Percentiles rank a stretch among this genome's conserved stretches.
Evolutionary conservation across 1,140 invertebrate species (phyloP).

Genomic region (Drosophila subobscura): DNA sequence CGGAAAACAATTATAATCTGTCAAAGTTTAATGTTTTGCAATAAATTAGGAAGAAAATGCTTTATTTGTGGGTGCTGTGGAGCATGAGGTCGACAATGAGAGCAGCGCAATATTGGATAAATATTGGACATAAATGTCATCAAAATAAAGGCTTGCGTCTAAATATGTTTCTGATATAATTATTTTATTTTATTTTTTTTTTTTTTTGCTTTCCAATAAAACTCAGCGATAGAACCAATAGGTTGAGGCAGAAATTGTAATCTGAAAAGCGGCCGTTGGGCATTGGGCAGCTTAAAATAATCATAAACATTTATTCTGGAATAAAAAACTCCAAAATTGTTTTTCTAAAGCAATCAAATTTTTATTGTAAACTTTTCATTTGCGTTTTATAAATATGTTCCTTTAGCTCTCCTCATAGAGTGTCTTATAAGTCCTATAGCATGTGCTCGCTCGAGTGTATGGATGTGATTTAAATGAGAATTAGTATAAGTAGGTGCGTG

Average conservation of each 20-base stretch:
- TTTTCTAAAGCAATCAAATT: constrained; percentile 70
- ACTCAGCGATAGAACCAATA: no score
- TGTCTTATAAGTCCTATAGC: constrained; percentile 32
- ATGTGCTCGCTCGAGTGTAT: constrained; percentile 17
- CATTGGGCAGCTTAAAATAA: not conserved
- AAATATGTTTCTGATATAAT: no score
- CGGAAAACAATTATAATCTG: no score
- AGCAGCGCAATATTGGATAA: no score
- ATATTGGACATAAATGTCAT: no score
- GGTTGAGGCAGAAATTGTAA: not conserved
- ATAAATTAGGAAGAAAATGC: no score
- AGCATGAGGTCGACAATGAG: no score
- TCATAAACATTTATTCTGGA: not conserved
- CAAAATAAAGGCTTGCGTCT: no score
- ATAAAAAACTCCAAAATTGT: constrained; percentile 24
- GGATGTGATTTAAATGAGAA: constrained; percentile 44
- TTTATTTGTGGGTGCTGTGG: no score
- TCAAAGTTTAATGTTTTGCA: no score
- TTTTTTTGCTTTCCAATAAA: no score
- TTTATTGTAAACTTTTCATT: constrained; percentile 74
- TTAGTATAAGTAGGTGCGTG: constrained; percentile 29
- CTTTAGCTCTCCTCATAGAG: constrained; percentile 56
- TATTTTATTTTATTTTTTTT: no score
- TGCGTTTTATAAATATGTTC: constrained; percentile 61
- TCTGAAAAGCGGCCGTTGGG: not conserved